Evolutionary conservation across 1,140 invertebrate species (phyloP).

Genomic region (Drosophila prosaltans): DNA sequence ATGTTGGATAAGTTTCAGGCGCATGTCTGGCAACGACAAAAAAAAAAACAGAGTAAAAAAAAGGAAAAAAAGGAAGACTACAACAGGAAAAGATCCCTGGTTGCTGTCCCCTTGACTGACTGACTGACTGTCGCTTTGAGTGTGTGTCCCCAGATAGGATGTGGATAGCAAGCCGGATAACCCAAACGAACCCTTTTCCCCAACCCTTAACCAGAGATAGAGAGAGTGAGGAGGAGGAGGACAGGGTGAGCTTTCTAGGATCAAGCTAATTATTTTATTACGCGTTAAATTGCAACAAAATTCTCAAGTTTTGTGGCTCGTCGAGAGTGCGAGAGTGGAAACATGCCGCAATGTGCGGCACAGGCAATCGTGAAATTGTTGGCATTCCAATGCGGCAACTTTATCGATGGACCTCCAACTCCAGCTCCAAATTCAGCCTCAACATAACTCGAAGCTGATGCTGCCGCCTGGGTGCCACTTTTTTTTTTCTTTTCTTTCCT

Average conservation of each 20-base stretch:
- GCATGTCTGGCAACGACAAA: constrained; percentile 55
- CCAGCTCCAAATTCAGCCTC: constrained; percentile 20
- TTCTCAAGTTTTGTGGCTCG: constrained; percentile 52
- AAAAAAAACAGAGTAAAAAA: constrained; percentile 33
- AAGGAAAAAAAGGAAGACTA: constrained; percentile 30
- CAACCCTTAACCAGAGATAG: not conserved
- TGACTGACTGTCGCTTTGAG: constrained; percentile 48
- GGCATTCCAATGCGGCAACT: constrained; percentile 68
- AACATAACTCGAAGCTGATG: constrained; percentile 37
- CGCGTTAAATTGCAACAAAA: constrained; percentile 80
- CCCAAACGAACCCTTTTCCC: no score
- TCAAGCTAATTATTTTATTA: constrained; percentile 78
- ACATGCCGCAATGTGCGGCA: constrained; percentile 74
- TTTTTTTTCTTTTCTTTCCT: constrained; percentile 47
- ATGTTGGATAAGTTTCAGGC: constrained; percentile 74
- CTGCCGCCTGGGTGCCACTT: constrained; percentile 71
- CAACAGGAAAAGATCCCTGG: constrained; percentile 37
- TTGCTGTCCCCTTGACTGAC: constrained; percentile 43
- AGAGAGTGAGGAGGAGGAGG: not conserved
- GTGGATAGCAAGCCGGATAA: constrained; percentile 18
- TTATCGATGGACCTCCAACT: constrained; percentile 57
- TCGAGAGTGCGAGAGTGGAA: constrained; percentile 47
- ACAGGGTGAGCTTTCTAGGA: constrained; percentile 10
- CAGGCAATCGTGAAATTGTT: constrained; percentile 79
- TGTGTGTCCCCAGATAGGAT: constrained; percentile 36